Percentiles rank a stretch among this genome's conserved stretches.
Conservation (phyloP, 2,113 vertebrate species). For the Caretta caretta region DNA sequence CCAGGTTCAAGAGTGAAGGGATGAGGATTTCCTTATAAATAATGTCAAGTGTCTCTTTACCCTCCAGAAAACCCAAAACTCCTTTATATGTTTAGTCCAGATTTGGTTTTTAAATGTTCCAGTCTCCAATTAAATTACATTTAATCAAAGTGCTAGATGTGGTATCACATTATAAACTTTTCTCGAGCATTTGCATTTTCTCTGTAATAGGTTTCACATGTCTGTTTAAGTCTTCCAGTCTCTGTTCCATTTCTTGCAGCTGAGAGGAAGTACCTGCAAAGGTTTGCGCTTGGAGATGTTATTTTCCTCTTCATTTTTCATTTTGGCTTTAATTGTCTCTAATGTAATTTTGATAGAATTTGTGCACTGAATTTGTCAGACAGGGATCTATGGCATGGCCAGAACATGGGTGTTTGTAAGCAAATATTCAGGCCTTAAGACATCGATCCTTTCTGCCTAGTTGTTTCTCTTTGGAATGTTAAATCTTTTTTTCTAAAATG, state of each 20-base stretch:
- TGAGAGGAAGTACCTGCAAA: not conserved
- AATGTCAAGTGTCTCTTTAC: not conserved
- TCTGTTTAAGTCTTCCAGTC: not conserved
- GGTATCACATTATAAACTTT: not conserved
- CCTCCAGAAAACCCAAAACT: not conserved
- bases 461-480: not conserved
- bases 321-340: not conserved
- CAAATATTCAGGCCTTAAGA: not conserved
- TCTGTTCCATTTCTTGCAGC: not conserved
- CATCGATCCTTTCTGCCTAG: not conserved
- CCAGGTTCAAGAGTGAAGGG: not conserved
- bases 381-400: not conserved
- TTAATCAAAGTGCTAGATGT: not conserved
- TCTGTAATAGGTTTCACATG: not conserved
- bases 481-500: not conserved
- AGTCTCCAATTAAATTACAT: not conserved
- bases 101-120: not conserved
- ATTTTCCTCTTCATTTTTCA: not conserved
- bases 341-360: not conserved
- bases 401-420: not conserved
- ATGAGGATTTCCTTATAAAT: not conserved
- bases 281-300: not conserved
- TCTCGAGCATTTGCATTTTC: not conserved
- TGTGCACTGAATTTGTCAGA: not conserved
- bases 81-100: not conserved